A percentile compares a stretch with the other conserved stretches of the same genome.
phyloP scores from a whole-genome alignment of 2,113 vertebrate genomes.

The Sphyrna mokarran region DNA sequence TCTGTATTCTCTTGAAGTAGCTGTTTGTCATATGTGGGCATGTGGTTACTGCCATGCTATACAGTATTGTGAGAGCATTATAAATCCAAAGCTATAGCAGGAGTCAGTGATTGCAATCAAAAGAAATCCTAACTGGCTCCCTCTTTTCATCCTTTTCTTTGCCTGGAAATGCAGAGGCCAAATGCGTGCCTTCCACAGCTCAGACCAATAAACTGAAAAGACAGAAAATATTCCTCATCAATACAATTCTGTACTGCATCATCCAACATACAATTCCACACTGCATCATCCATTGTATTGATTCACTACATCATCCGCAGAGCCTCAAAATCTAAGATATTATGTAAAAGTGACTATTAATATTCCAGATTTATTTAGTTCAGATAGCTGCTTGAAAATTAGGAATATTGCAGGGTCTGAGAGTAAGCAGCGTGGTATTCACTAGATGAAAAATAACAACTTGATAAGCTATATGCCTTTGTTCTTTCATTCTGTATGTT shows the following conservation, averaged over 20 bases:
- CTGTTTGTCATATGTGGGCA: neutral
- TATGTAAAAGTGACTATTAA: neutral
- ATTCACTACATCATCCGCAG: neutral
- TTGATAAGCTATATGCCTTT: neutral
- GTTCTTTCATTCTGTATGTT: neutral
- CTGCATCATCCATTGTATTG: neutral
- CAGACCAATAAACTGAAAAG: neutral
- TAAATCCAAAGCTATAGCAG: neutral
- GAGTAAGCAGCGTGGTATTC: neutral
- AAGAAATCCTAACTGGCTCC: neutral
- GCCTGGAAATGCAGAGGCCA: neutral
- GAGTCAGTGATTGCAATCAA: neutral
- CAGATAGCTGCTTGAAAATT: neutral
- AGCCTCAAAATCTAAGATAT: neutral
- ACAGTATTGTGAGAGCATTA: neutral
- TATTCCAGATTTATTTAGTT: neutral
- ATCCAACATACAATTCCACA: neutral
- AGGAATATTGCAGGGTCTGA: neutral
- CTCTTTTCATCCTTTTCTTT: neutral
- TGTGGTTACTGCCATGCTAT: neutral
- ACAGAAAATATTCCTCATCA: neutral
- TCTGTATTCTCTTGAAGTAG: too few species aligned
- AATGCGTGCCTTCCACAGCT: neutral
- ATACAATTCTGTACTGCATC: neutral
- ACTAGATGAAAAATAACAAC: neutral